A percentile compares a stretch with the other conserved stretches of the same genome.
Conservation (phyloP, 2,113 vertebrate species). For the Catagonus wagneri region DNA sequence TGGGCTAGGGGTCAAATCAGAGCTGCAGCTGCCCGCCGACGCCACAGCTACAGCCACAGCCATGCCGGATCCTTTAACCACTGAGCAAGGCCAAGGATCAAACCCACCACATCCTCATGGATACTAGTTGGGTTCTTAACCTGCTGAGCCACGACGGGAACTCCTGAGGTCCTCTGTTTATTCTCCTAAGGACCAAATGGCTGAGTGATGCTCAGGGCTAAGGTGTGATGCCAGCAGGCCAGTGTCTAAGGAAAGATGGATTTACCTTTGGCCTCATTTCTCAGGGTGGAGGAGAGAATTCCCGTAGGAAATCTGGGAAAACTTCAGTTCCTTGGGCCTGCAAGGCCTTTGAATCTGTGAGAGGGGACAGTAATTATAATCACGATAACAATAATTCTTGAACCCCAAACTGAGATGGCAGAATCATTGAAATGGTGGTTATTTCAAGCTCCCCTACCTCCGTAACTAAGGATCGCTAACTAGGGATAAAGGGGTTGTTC, state of each 20-base stretch:
- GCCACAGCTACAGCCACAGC: too few relatives aligned
- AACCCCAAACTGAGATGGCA: slow-evolving; percentile 27
- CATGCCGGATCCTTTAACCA: too few relatives aligned
- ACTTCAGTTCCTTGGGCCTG: not conserved
- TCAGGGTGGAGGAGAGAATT: not conserved
- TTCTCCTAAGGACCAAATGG: not conserved
- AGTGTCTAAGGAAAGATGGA: not conserved
- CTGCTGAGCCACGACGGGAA: too few relatives aligned
- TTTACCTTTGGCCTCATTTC: not conserved
- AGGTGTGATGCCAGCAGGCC: not conserved
- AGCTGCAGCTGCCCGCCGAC: too few relatives aligned
- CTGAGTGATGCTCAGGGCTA: not conserved
- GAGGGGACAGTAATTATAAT: not conserved
- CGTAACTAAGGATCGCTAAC: not conserved
- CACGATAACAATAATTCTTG: not conserved
- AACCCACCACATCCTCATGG: too few relatives aligned
- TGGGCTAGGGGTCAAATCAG: too few relatives aligned
- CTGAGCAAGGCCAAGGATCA: too few relatives aligned
- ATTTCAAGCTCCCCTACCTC: not conserved
- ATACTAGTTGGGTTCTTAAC: too few relatives aligned
- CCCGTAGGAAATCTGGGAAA: not conserved
- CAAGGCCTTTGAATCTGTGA: not conserved
- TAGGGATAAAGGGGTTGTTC: not conserved
- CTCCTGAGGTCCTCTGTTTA: not conserved
- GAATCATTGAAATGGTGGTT: slow-evolving; percentile 4